phyloP scores from a whole-genome alignment of 1,140 invertebrate species.

The Drosophila kurseongensis region DNA sequence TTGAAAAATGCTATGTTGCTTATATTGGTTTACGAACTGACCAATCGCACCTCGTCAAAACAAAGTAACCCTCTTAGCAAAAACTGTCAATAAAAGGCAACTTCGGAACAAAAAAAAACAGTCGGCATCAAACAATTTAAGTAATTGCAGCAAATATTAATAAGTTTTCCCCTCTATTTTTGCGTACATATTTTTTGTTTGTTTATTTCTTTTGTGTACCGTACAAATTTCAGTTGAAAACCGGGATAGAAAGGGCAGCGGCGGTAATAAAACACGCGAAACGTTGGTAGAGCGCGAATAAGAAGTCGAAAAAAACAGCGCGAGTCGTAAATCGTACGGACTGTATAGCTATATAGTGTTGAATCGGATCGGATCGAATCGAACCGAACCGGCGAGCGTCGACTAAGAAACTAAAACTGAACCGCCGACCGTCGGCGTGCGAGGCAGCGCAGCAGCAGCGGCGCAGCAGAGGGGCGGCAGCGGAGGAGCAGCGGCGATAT shows the following conservation, averaged over 20 bases:
- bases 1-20: background rate
- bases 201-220: constrained; percentile 26
- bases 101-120: constrained; percentile 4
- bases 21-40: background rate
- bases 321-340: constrained; percentile 15
- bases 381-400: constrained; percentile 76
- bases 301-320: constrained; percentile 8
- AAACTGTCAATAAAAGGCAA: constrained; percentile 29
- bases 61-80: constrained; percentile 9
- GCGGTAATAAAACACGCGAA: constrained; percentile 19
- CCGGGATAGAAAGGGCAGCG: constrained; percentile 35
- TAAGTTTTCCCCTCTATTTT: constrained; percentile 8
- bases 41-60: constrained; percentile 4
- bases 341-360: constrained; percentile 12
- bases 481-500: constrained; percentile 16
- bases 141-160: constrained; percentile 32
- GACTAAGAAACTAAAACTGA: constrained; percentile 69
- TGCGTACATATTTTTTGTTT: constrained; percentile 28
- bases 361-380: constrained; percentile 24
- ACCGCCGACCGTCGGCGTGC: constrained; percentile 34
- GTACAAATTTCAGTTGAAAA: constrained; percentile 64
- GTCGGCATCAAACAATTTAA: constrained; percentile 24
- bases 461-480: constrained; percentile 3
- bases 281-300: constrained; percentile 8
- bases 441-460: constrained; percentile 21